A percentile compares a stretch with the other conserved stretches of the same genome.
Evolutionary conservation across 2,888 invertebrate genomes (phyloP).

Genomic region (Orchestes rusci): DNA sequence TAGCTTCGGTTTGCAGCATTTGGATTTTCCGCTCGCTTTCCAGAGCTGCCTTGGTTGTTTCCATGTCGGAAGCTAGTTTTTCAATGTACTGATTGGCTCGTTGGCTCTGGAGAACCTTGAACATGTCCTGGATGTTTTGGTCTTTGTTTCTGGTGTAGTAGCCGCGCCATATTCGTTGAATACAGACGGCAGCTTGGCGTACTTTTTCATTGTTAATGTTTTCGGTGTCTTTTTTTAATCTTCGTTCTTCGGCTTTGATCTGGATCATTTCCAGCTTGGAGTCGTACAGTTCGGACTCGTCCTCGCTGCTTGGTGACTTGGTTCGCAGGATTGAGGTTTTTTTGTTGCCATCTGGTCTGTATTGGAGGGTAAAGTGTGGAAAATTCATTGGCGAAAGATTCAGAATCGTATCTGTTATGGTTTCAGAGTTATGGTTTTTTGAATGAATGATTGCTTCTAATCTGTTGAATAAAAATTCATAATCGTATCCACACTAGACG

Average conservation of each 20-base stretch:
- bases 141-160: conserved; percentile 70
- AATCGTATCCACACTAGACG: too few relatives aligned
- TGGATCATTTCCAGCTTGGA: conserved; percentile 61
- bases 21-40: conserved; percentile 81
- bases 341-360: conserved; percentile 21
- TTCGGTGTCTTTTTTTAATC: conserved; percentile 34
- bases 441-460: too few relatives aligned
- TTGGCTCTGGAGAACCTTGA: conserved; percentile 65
- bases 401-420: too few relatives aligned
- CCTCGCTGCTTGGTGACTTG: conserved; percentile 45
- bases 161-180: conserved; percentile 83
- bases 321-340: conserved; percentile 36
- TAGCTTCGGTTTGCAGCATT: conserved; percentile 83
- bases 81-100: conserved; percentile 78
- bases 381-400: too few relatives aligned
- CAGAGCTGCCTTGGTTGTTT: conserved; percentile 73
- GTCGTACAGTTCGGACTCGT: conserved; percentile 60
- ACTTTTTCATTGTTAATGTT: conserved; percentile 41
- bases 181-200: conserved; percentile 61
- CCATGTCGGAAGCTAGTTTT: conserved; percentile 76
- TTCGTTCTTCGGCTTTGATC: conserved; percentile 50
- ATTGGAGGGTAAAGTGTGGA: too few relatives aligned
- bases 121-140: conserved; percentile 55
- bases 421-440: too few relatives aligned
- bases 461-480: too few relatives aligned